Evolutionary conservation across 2,797 vertebrate genomes (phyloP), one percentile per base, ranked within the genome.

Genomic region (Peromyscus melanophrys): DNA sequence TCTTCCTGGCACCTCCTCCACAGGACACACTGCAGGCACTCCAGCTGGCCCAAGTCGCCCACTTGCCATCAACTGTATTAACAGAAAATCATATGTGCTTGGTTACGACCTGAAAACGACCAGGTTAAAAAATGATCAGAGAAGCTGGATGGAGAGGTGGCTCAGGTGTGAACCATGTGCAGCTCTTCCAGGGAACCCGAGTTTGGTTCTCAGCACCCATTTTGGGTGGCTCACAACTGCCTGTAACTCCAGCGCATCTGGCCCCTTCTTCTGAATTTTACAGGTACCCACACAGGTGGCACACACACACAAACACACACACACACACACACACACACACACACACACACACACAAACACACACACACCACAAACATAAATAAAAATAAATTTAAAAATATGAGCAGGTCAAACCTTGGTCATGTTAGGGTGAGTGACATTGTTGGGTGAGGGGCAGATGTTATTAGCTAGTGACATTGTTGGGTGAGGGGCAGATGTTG

Each of bases 1-100:
- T 99, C 98, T 99, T 99, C 94, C 99, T 99, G 93, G 99, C 99
- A 9, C 99, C 99, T 1, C 99, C 99, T 46, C 99, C 99, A 16
- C 99, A 99, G 52, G 99, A 99, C 95, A 99, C 98, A 0, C 99
- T 99, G 97, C 99, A 99, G 76, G 99, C 84, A 0, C 99, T 99
- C 99, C 99, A 99, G 92, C 99, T 99, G 67, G 99, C 98, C 99
- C 99, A 99, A 0, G 96, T 81, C 0, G 99, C 98, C 99, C 99
- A 99, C 95, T 99, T 99, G n/a, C 99, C 99, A 90, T 99, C 99
- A 98, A 99, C 99, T 99, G 94, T 7, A 61, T 76, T 37, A n/a
- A 89, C 65, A 40, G 71, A 21, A 94, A 98, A 93, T 98, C 23
- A 98, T 12, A 55, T 6, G 90, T 0, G 5, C 78, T 61, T 23